Evolutionary conservation across 2,113 vertebrate species (phyloP).

Genomic region (Galemys pyrenaicus): DNA sequence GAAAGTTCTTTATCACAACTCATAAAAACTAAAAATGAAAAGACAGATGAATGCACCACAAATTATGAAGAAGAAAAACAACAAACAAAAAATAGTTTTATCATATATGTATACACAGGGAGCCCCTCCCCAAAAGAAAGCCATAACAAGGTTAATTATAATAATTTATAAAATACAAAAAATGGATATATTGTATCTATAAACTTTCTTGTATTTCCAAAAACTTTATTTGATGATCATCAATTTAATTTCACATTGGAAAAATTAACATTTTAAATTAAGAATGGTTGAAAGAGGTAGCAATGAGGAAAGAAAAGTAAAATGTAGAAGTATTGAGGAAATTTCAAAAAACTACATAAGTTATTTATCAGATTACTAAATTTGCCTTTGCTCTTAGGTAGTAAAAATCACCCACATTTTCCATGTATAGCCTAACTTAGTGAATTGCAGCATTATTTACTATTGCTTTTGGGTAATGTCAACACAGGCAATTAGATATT

Average conservation of each 20-base stretch:
- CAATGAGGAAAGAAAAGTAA: background rate
- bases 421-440: slow-evolving; percentile 11
- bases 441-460: slow-evolving; percentile 61
- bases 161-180: background rate
- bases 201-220: background rate
- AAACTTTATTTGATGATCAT: slow-evolving; percentile 1
- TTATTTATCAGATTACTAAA: background rate
- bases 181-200: background rate
- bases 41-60: too few relatives aligned
- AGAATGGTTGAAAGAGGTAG: background rate
- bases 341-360: background rate
- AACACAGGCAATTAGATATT: slow-evolving; percentile 50
- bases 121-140: background rate
- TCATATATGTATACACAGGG: background rate
- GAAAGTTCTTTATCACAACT: too few relatives aligned
- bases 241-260: background rate
- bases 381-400: background rate
- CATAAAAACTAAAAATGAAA: too few relatives aligned
- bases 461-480: slow-evolving; percentile 45
- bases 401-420: slow-evolving; percentile 42
- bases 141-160: background rate
- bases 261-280: background rate
- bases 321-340: background rate
- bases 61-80: background rate
- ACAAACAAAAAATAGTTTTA: background rate